Evolutionary conservation across 2,113 vertebrate genomes (phyloP).

Genomic region (human (Homo sapiens)): DNA sequence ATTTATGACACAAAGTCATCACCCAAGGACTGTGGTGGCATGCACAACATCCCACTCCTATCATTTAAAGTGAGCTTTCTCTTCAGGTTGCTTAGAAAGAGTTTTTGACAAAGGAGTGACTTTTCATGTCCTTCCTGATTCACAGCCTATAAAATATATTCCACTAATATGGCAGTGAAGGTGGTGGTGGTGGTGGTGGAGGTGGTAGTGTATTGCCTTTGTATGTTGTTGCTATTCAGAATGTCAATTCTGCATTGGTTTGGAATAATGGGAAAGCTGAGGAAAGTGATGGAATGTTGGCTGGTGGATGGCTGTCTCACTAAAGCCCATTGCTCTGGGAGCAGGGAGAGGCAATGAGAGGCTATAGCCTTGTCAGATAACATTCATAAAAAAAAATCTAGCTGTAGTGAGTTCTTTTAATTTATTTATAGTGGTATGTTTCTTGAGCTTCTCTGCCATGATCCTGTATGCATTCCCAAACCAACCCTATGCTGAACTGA

Average conservation of each 20-base stretch:
- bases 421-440: not conserved
- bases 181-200: not conserved
- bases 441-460: not conserved
- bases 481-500: not conserved
- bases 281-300: not conserved
- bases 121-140: not conserved
- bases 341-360: not conserved
- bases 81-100: not conserved
- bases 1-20: slow-evolving; percentile 56
- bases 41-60: accelerated
- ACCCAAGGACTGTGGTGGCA: not conserved
- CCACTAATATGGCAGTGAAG: not conserved
- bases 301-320: not conserved
- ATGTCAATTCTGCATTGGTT: not conserved
- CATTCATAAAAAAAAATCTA: not conserved
- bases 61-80: not conserved
- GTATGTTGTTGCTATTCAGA: not conserved
- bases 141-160: not conserved
- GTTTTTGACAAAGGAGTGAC: not conserved
- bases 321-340: not conserved
- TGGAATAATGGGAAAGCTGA: not conserved
- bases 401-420: not conserved
- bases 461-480: not conserved
- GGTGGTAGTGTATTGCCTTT: not conserved
- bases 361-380: not conserved